Base-by-base conservation (phyloP, 2,888 invertebrate genomes). In the Tenthredo livida region DNA sequence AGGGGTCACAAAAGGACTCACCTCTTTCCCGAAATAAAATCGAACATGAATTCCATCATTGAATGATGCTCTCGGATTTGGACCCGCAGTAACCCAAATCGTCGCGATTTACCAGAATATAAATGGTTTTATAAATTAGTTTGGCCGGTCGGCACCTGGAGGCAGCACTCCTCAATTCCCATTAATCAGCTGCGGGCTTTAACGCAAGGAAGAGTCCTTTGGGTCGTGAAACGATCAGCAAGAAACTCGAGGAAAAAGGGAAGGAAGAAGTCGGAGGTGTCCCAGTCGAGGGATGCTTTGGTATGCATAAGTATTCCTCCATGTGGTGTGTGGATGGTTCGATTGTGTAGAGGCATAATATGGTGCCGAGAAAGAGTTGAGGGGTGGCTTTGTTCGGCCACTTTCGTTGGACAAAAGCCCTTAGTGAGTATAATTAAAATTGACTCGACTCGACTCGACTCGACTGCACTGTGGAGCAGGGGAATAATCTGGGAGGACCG, bases 71-170 rank as follows among this genome's bases (percentile, higher is more conserved):
- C n/a, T 37, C n/a, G 7, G 70, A 40, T n/a, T 37, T 40, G 33
- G 37, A 37, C 70, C 29, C n/a, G 33, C n/a, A 17, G 33, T 33
- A 17, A 25, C 15, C 75, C 33, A 61, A 50, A 73, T 54, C 67
- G 61, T 77, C 37, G 58, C 84, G 67, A 84, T 84, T 84, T 29
- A 80, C 86, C 85, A 84, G 86, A 85, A 84, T 84, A 87, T 87
- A 87, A 87, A 88, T 88, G 87, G 86, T 88, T 88, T 88, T 87
- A 88, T 87, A 88, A 88, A 88, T 88, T 88, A 88, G 88, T 87
- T 87, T 84, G 78, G 84, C 83, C 82, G 70, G 85, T 84, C 87
- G 86, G 86, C 84, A 85, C 85, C 80, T 43, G 84, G 58, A 80
- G 78, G 84, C 85, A 87, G 78, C 84, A 86, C 85, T 85, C 72